Evolutionary conservation across 2,888 invertebrate genomes (phyloP), one percentile per base, ranked within the genome.

Genomic region (Phalangium opilio): DNA sequence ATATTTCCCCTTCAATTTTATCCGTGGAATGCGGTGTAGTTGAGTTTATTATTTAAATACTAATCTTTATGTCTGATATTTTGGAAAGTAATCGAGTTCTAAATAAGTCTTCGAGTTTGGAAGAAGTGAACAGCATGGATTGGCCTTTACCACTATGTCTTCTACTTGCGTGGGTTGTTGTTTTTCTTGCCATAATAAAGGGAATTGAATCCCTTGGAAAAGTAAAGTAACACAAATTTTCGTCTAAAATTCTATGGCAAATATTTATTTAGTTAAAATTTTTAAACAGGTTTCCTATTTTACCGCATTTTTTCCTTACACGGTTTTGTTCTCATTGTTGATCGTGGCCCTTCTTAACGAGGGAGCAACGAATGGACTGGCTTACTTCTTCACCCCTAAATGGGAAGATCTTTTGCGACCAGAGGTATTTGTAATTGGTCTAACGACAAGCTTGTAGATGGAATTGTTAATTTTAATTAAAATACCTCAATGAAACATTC

Each of bases 141-240:
- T 81, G 81, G 79, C 73, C 77, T 61, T 66, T 83, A 21, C 71
- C 76, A 0, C 58, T 81, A 1, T 77, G 79, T 47, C 68, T 84
- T 4, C 63, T 81, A 2, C 68, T 69, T 1, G 72, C 81, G 0
- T 84, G 83, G 83, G 44, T 75, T 3, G 62, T 76, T 2, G 76
- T 81, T 34, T 82, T 79, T 60, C 57, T 76, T 5, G 77, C 81
- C 45, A 76, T 82, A 41, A 71, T 78, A 14, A 75, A 73, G 52
- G 83, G 83, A 10, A 80, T 83, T 1, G 78, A 78, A 63, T 81
- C 80, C 59, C 78, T 82, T 0, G 83, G 84, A 40, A 83, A 83
- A 65, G 81, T 78, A 50, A 50, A 2, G 27, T 14, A 3, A 3
- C 10, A n/a, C n/a, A n/a, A n/a, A n/a, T n/a, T n/a, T n/a, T n/a